phyloP scores from a whole-genome alignment of 2,888 invertebrate species.

The Oligia latruncula region DNA sequence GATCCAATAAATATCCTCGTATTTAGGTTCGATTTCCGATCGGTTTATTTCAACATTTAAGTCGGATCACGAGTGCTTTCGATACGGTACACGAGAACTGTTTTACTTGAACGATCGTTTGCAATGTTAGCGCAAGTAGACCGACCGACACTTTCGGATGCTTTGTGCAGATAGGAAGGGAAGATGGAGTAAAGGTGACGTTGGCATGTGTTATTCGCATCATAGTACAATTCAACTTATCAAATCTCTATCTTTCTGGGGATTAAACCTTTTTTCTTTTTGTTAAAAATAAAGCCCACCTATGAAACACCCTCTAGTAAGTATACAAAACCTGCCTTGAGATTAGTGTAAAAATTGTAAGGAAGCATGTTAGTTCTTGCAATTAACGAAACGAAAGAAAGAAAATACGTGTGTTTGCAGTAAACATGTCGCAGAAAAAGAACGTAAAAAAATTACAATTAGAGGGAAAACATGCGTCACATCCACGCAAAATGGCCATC shows the following conservation, averaged over 20 bases:
- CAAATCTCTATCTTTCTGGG: background rate
- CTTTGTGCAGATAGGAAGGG: conserved; percentile 67
- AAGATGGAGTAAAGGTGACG: conserved; percentile 59
- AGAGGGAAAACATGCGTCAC: no score
- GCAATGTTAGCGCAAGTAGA: conserved; percentile 74
- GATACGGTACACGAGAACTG: conserved; percentile 85
- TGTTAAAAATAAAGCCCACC: background rate
- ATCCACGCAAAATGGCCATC: no score
- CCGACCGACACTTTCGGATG: conserved; percentile 67
- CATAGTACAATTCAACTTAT: background rate
- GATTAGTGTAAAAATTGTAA: background rate
- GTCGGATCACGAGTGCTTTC: conserved; percentile 82
- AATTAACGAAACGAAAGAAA: no score
- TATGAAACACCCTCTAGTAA: background rate
- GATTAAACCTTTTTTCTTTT: background rate
- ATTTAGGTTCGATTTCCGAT: conserved; percentile 75
- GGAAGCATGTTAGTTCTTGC: background rate
- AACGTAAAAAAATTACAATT: no score
- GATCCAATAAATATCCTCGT: conserved; percentile 70
- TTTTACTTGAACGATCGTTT: conserved; percentile 85
- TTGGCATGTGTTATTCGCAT: conserved; percentile 18
- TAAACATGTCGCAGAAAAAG: no score
- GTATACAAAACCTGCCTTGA: background rate
- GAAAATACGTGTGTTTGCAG: no score
- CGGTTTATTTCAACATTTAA: conserved; percentile 79